phyloP scores from a whole-genome alignment of 2,888 invertebrate genomes.

The Tineola bisselliella region DNA sequence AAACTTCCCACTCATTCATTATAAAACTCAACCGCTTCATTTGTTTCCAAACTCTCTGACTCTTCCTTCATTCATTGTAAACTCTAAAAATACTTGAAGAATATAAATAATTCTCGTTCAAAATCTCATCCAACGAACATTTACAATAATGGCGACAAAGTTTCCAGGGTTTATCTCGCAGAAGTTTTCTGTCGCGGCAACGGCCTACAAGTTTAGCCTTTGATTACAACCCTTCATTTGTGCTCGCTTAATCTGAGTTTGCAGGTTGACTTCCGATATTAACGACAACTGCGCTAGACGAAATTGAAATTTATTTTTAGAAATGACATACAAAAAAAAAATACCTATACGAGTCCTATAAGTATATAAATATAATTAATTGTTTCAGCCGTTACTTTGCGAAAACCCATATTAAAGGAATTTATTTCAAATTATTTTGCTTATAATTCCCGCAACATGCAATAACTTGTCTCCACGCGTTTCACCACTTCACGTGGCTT shows the following conservation, averaged over 20 bases:
- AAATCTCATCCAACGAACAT: not conserved
- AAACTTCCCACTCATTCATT: too few relatives aligned
- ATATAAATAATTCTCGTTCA: not conserved
- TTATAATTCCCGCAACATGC: too few relatives aligned
- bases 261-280: not conserved
- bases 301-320: too few relatives aligned
- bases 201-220: not conserved
- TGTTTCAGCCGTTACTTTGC: too few relatives aligned
- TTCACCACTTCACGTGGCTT: too few relatives aligned
- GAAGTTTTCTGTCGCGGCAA: conserved; percentile 2
- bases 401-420: too few relatives aligned
- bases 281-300: not conserved
- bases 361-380: too few relatives aligned
- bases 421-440: too few relatives aligned
- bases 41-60: not conserved
- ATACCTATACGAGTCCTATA: too few relatives aligned
- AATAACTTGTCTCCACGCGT: too few relatives aligned
- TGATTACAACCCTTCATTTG: not conserved
- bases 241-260: not conserved
- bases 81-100: not conserved
- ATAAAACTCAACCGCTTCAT: too few relatives aligned
- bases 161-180: not conserved
- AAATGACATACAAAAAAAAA: too few relatives aligned
- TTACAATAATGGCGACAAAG: not conserved
- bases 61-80: not conserved